Base-by-base conservation (phyloP, 2,113 vertebrate species). In the Carassius carassius region DNA sequence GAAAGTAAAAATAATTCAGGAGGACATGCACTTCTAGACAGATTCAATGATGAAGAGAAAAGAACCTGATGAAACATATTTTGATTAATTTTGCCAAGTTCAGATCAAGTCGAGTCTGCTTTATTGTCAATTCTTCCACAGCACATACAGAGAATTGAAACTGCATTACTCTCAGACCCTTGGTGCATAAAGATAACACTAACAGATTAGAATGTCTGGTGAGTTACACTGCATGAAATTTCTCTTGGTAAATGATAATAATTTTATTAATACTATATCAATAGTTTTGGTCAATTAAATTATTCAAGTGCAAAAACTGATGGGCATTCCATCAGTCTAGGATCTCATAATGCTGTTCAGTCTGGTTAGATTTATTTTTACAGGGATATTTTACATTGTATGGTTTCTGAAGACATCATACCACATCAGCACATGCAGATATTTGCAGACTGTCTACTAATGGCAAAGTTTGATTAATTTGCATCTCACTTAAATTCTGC, bases 401-500 rank as follows among this genome's bases (percentile, higher is more conserved):
- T 19, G 19, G 17, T 49, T 49, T 51, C 16, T 69, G 29, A 69
- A 2, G 29, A 69, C 8, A 69, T 67, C 63, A 67, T 17, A 37
- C 9, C 17, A 70, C 67, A 70, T 70, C 32, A 21, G 16, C 17
- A 70, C 56, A 8, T 60, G 56, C 56, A 60, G 56, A n/a, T 5
- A 58, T 16, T 76, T n/a, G 56, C 63, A 35, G 65, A 37, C 10
- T 70, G 67, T 70, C 67, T 37, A 5, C 32, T 80, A 79, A 82
- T 73, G 37, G 51, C 44, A 78, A 29, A 77, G 78, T 72, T 82
- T 75, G 65, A 60, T 65, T 87, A 32, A 82, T 85, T 82, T 79
- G 58, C 58, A 85, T 83, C 65, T 75, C 47, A 47, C 56, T 83
- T 47, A 79, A 79, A 79, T 73, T 79, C 32, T 29, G 21, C 25